phyloP scores from a whole-genome alignment of 2,113 vertebrate species.

The Martes martes region DNA sequence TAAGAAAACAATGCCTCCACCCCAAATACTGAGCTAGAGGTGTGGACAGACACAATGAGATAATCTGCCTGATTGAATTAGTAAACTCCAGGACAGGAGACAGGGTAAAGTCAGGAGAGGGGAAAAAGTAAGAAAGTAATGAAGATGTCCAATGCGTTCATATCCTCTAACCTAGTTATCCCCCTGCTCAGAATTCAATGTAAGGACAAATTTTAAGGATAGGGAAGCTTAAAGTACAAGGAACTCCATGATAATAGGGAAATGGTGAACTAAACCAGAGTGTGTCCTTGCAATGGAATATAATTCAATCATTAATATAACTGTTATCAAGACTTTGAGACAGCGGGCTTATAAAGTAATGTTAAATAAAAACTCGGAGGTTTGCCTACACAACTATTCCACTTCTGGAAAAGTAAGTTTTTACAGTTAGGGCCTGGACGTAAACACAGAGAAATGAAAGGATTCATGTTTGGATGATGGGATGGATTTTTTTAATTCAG shows the following conservation, averaged over 20 bases:
- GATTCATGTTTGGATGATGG: not conserved
- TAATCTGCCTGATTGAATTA: not conserved
- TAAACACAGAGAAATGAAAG: not conserved
- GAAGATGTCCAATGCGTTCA: not conserved
- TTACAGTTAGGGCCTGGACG: not conserved
- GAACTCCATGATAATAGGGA: not conserved
- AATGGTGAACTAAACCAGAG: not conserved
- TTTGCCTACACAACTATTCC: not conserved
- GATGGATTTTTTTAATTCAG: not conserved
- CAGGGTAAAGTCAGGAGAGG: not conserved
- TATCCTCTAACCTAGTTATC: not conserved
- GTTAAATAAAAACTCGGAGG: not conserved
- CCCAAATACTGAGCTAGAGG: not conserved
- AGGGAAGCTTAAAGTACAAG: not conserved
- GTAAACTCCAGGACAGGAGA: not conserved
- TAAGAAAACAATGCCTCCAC: not conserved
- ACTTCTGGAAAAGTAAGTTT: not conserved
- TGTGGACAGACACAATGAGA: not conserved
- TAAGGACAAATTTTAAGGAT: not conserved
- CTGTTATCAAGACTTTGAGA: not conserved
- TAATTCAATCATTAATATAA: not conserved
- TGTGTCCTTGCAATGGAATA: not conserved
- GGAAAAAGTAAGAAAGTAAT: not conserved
- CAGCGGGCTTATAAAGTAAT: not conserved
- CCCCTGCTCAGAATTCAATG: not conserved